phyloP scores from a whole-genome alignment of 2,888 invertebrate genomes.

The Eucriotettix oculatus region DNA sequence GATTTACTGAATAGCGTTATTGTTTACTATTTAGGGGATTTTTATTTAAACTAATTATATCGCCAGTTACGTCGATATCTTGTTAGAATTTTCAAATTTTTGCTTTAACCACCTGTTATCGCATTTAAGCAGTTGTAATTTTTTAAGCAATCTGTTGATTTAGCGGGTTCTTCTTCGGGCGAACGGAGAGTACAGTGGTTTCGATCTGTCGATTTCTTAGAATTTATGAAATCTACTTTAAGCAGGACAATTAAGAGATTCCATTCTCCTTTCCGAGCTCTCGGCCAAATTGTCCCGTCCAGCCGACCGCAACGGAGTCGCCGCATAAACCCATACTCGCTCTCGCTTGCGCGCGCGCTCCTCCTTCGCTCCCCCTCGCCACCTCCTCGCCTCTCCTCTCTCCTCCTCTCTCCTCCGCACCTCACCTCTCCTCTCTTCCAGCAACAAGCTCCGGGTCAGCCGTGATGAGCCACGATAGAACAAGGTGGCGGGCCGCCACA shows the following conservation, averaged over 20 bases:
- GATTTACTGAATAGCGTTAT: too few species aligned
- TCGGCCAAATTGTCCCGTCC: conserved; percentile 3
- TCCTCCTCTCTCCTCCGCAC: conserved; percentile 1
- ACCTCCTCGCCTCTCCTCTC: background rate
- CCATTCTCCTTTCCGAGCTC: conserved; percentile 2
- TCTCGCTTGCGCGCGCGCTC: background rate
- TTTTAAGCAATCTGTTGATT: too few species aligned
- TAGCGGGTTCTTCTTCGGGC: too few species aligned
- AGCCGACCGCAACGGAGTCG: conserved; percentile 4
- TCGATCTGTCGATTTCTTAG: too few species aligned
- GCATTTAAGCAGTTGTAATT: too few species aligned
- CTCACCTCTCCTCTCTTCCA: conserved; percentile 1
- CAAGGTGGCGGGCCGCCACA: conserved; percentile 5
- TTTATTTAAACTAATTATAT: too few species aligned
- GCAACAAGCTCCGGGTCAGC: conserved; percentile 3
- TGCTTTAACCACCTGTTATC: too few species aligned
- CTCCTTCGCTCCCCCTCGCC: background rate
- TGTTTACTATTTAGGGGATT: too few species aligned
- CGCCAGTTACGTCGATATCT: too few species aligned
- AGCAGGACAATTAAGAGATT: conserved; percentile 3
- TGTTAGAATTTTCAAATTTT: too few species aligned
- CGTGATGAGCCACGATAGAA: conserved; percentile 3
- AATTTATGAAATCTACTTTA: background rate
- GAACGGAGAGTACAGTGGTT: too few species aligned
- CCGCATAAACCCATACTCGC: conserved; percentile 5